Percentiles rank a stretch among this genome's conserved stretches.
phyloP scores from a whole-genome alignment of 2,113 vertebrate genomes.

The Podarcis muralis region DNA sequence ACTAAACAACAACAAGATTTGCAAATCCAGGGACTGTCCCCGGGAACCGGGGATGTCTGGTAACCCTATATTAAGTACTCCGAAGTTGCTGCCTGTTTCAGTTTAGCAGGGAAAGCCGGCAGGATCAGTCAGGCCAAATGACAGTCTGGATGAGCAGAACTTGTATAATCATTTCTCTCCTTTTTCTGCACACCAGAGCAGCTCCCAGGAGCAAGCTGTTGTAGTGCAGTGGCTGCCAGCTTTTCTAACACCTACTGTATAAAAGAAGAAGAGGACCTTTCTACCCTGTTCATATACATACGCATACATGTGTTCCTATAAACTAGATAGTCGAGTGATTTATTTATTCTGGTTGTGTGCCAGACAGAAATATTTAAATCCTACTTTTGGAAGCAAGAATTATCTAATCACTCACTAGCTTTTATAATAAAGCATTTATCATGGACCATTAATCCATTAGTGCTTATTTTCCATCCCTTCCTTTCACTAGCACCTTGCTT shows the following conservation, averaged over 20 bases:
- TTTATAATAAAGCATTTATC: constrained; percentile 81
- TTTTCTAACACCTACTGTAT: constrained; percentile 30
- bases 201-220: constrained; percentile 21
- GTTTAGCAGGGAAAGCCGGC: background rate
- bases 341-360: constrained; percentile 77
- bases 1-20: too few relatives aligned
- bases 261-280: background rate
- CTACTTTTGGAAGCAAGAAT: constrained; percentile 78
- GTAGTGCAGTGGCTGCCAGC: constrained; percentile 33
- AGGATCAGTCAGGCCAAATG: background rate
- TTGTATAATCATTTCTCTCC: background rate
- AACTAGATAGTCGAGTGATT: constrained; percentile 72
- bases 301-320: constrained; percentile 61
- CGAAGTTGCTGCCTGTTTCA: background rate
- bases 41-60: too few relatives aligned
- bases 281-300: background rate
- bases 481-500: constrained; percentile 79
- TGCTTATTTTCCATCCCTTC: constrained; percentile 76
- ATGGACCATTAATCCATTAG: constrained; percentile 79
- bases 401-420: constrained; percentile 82
- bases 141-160: background rate
- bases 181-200: background rate
- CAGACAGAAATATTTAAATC: constrained; percentile 79
- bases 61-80: too few relatives aligned
- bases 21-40: too few relatives aligned